Evolutionary conservation across 2,113 vertebrate species (phyloP).

Genomic region (Eolophus roseicapilla): DNA sequence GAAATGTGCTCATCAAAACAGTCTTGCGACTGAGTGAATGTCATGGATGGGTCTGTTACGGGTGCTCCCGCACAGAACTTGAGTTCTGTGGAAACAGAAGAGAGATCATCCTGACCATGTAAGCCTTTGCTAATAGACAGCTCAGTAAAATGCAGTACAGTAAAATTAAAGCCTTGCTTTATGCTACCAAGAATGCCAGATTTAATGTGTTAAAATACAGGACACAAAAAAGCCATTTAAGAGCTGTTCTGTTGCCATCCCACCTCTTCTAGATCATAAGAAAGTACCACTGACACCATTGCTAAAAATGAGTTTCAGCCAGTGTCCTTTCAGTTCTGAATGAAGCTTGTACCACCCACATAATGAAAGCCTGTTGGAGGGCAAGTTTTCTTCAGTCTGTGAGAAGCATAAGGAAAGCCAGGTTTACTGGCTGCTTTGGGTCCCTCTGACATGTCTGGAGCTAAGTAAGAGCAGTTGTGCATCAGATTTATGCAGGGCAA

Average conservation of each 20-base stretch:
- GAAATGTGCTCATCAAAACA: background rate
- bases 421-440: background rate
- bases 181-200: background rate
- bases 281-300: background rate
- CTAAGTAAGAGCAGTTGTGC: background rate
- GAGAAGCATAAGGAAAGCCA: background rate
- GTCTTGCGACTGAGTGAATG: background rate
- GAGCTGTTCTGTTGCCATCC: background rate
- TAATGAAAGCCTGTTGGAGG: background rate
- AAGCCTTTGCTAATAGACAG: background rate
- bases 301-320: background rate
- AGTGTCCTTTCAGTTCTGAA: background rate
- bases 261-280: background rate
- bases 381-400: background rate
- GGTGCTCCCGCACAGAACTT: background rate
- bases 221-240: background rate
- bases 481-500: background rate
- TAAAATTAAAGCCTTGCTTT: constrained; percentile 5
- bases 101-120: background rate
- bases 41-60: background rate
- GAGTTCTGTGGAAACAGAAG: background rate
- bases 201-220: background rate
- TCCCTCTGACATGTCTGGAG: background rate
- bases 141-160: background rate
- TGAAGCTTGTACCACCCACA: background rate